Evolutionary conservation across 2,888 invertebrate genomes (phyloP).

Genomic region (Caenorhabditis macrosperma): DNA sequence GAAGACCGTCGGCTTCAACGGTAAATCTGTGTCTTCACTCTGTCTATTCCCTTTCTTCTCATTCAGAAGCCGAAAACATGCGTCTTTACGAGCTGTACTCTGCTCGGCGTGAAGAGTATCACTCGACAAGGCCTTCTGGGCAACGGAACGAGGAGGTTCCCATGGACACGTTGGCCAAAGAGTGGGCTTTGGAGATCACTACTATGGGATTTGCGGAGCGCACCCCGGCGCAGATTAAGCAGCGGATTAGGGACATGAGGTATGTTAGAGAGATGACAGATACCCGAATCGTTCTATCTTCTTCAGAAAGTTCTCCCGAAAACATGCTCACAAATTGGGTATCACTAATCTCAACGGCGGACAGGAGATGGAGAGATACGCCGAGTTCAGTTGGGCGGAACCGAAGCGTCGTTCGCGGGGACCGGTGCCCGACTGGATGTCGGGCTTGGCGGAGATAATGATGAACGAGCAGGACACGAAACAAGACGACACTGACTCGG

Average conservation of each 20-base stretch:
- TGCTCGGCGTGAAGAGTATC: conserved; percentile 44
- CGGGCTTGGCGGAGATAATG: conserved; percentile 57
- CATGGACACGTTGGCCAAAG: conserved; percentile 48
- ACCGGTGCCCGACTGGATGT: conserved; percentile 59
- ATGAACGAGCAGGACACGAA: conserved; percentile 53
- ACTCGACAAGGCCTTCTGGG: conserved; percentile 52
- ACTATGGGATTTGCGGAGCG: conserved; percentile 57
- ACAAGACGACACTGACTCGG: conserved; percentile 39
- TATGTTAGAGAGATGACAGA: background rate
- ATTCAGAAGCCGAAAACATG: conserved; percentile 58
- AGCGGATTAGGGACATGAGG: conserved; percentile 55
- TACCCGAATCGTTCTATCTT: background rate
- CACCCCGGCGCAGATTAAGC: conserved; percentile 58
- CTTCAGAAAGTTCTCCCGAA: conserved; percentile 54
- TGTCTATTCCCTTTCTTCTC: background rate
- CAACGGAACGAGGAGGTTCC: conserved; percentile 56
- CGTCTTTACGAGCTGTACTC: conserved; percentile 54
- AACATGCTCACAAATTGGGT: conserved; percentile 56
- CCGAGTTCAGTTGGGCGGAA: conserved; percentile 55
- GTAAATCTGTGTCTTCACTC: no score
- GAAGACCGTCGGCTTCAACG: conserved; percentile 58
- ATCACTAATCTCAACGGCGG: conserved; percentile 37
- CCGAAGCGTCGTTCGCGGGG: conserved; percentile 53
- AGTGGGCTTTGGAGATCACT: conserved; percentile 54
- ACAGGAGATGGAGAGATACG: conserved; percentile 42